Evolutionary conservation across 1,140 invertebrate genomes (phyloP), one percentile per base, ranked within the genome.

Genomic region (Pomacea maculata): DNA sequence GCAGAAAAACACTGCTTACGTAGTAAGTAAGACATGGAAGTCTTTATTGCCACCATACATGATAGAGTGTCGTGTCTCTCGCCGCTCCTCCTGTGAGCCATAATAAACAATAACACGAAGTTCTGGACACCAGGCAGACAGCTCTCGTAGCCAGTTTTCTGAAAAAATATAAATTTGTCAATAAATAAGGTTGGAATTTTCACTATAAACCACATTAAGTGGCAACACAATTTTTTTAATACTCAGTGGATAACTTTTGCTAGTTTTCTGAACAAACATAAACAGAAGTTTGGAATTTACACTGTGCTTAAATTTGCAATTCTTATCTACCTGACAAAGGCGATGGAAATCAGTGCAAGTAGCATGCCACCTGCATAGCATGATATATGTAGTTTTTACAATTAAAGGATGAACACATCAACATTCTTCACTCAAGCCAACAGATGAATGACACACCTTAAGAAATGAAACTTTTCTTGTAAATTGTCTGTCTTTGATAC

Each of bases 141-240:
- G 93, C 89, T 98, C 97, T 52, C 95, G 93, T 78, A 94, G 94
- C 97, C 97, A 98, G 91, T 98, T 97, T 80, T 97, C 96, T 95
- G 87, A 25, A 82, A 81, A 76, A 45, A 4, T 45, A 45, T 4
- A 45, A 45, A 45, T 17, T 45, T 45, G 34, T 4, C 6, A 45
- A 45, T 45, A 45, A 45, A 61, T 11, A 61, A 17, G 8, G 4
- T 61, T 45, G 2, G 34, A 45, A 45, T 45, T 45, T 45, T 45
- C 6, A 45, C 84, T 95, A 95, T 70, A 93, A 94, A 0, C 97
- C 97, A 89, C 97, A 96, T 93, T 98, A 99, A 85, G 96, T 94
- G 11, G 91, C 67, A 9, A 97, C 94, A 55, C 94, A 94, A 45
- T 98, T 90, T 14, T 92, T 90, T 0, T 96, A 96, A 89, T 96